A percentile compares a stretch with the other conserved stretches of the same genome.
These are phyloP conservation scores for Capromys pilorides DNA, from an alignment of 2,797 vertebrate genomes.

Conservation along the genomic window DNA sequence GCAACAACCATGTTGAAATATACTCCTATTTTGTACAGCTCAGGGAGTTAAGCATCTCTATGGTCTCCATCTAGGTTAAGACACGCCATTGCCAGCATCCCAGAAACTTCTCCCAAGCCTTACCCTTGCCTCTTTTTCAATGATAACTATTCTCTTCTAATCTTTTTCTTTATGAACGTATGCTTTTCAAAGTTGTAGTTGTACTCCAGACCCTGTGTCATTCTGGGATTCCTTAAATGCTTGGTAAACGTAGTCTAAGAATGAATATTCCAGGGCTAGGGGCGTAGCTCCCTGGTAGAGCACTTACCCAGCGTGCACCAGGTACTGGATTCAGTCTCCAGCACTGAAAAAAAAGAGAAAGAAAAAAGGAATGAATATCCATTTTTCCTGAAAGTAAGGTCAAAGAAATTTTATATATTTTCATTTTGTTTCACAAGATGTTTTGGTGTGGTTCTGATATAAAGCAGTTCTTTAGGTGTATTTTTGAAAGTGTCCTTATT, in stretches of 20 bases:
- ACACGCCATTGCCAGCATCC: not conserved
- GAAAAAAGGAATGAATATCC: not conserved
- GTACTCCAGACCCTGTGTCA: not conserved
- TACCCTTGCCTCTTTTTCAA: not conserved
- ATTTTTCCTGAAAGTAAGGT: conserved; percentile 21
- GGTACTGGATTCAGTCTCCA: not conserved
- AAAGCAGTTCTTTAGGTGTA: not conserved
- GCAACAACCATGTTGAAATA: not conserved
- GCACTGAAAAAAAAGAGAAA: not conserved
- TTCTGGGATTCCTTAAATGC: conserved; percentile 39
- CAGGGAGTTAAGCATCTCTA: not conserved
- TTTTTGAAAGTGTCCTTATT: not conserved
- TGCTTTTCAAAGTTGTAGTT: conserved; percentile 29
- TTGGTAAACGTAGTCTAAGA: not conserved
- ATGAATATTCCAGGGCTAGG: not conserved
- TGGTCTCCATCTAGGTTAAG: not conserved
- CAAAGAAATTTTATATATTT: conserved; percentile 44
- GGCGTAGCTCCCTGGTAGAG: not conserved
- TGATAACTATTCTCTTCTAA: not conserved
- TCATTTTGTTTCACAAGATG: conserved; percentile 17
- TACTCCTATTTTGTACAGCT: conserved; percentile 14
- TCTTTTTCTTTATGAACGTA: not conserved
- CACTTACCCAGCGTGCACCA: not conserved
- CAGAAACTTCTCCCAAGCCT: not conserved
- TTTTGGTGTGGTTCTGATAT: conserved; percentile 49